A percentile compares a stretch with the other conserved stretches of the same genome.
Conservation (phyloP, 2,888 invertebrate genomes). For the Disparrhopalites patrizii region DNA sequence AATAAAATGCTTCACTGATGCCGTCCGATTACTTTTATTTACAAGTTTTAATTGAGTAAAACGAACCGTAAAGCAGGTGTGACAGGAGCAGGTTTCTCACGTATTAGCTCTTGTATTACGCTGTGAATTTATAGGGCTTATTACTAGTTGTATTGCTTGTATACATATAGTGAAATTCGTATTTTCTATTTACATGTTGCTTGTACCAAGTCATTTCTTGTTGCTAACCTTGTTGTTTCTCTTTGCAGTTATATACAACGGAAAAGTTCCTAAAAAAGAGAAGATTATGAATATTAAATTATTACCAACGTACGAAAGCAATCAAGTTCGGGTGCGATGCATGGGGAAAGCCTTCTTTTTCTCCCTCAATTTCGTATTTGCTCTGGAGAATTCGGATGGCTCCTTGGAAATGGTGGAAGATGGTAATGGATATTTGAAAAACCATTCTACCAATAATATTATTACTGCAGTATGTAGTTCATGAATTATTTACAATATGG, state of each 20-base stretch:
- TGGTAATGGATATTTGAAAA: constrained; percentile 23
- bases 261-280: constrained; percentile 32
- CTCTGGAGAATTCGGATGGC: constrained; percentile 41
- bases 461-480: background rate
- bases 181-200: background rate
- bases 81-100: no score
- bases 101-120: no score
- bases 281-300: constrained; percentile 38
- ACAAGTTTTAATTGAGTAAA: no score
- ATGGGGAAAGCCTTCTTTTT: constrained; percentile 43
- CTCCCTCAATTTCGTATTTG: constrained; percentile 44
- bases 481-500: background rate
- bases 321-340: constrained; percentile 37
- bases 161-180: no score
- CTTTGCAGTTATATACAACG: constrained; percentile 41
- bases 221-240: no score
- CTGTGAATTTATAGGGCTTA: no score
- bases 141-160: no score
- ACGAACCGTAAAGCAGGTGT: no score
- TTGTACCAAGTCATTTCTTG: no score
- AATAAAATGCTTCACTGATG: no score
- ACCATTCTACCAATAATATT: background rate
- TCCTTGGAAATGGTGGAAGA: constrained; percentile 37
- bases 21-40: no score
- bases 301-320: constrained; percentile 20